Evolutionary conservation across 2,797 vertebrate genomes (phyloP).

Genomic region (Kryptolebias ocellatus): DNA sequence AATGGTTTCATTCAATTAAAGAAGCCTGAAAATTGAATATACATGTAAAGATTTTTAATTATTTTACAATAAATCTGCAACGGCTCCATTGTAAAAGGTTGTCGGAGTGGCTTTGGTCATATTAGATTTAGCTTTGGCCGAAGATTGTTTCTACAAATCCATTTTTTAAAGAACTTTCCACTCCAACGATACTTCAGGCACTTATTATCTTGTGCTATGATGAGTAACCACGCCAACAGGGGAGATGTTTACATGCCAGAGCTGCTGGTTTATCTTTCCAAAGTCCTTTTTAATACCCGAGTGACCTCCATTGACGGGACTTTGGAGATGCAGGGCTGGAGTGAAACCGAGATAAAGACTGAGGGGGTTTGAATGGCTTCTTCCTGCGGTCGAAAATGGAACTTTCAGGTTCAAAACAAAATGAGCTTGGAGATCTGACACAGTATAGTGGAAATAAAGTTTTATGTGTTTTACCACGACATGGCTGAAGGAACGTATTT

Average conservation of each 20-base stretch:
- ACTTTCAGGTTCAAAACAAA: neutral
- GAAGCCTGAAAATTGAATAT: neutral
- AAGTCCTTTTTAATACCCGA: neutral
- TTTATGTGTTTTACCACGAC: neutral
- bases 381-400: neutral
- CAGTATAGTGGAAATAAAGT: neutral
- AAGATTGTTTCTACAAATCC: no score
- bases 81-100: neutral
- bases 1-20: conserved; percentile 5
- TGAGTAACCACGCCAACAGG: neutral
- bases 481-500: no score
- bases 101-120: neutral
- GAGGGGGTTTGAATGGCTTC: neutral
- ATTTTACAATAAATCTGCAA: neutral
- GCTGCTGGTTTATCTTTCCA: no score
- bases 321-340: neutral
- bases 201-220: neutral
- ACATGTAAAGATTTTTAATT: neutral
- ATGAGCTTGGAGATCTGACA: neutral
- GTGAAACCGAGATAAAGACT: neutral
- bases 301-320: no score
- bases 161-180: no score
- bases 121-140: neutral
- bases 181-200: neutral
- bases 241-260: neutral